Base-by-base conservation (phyloP, 2,888 invertebrate species). In the Phyto melanocephala region DNA sequence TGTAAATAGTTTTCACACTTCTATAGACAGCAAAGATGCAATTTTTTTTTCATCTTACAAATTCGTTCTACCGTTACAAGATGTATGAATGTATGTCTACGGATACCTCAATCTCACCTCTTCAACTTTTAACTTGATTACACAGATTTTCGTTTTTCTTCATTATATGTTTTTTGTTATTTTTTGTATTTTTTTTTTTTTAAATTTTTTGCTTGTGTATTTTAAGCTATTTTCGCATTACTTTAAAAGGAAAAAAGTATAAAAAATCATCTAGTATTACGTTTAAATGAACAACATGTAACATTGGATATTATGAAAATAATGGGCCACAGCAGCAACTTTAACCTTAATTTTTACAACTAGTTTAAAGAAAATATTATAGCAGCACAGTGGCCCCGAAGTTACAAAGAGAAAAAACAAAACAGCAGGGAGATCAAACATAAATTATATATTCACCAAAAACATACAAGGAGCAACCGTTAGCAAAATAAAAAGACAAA, bases 281-380 rank as follows among this genome's bases (percentile, higher is more conserved):
- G 58, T 70, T 76, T 58, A 71, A 65, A 65, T 58, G 65, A 80
- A 75, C 74, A 65, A 50, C 56, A 65, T 54, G 28, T 56, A 33
- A 35, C 35, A 33, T 17, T 54, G 22, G 3, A 24, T 42, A 28
- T 5, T 3, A 50, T 22, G 13, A 35, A 8, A 33, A 13, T 3
- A 2, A 13, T 28, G 40, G 22, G 28, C 35, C 13, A 60, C 58
- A 37, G 45, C 58, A 24, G 17, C 54, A 58, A 56, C 5, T 6
- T 6, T 6, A 33, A 4, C 7, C 5, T 8, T 5, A 45, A 45
- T 17, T 17, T 0, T 17, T 17, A 45, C 45, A 15, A 2, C 17
- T 52, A 40, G 40, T 42, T 52, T 52, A 20, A 52, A 17, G 50
- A 28, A 42, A 60, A 62, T 33, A 20, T 8, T 33, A 33, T 8